Evolutionary conservation across 2,797 vertebrate species (phyloP).

Genomic region (Tauraco hartlaubi): DNA sequence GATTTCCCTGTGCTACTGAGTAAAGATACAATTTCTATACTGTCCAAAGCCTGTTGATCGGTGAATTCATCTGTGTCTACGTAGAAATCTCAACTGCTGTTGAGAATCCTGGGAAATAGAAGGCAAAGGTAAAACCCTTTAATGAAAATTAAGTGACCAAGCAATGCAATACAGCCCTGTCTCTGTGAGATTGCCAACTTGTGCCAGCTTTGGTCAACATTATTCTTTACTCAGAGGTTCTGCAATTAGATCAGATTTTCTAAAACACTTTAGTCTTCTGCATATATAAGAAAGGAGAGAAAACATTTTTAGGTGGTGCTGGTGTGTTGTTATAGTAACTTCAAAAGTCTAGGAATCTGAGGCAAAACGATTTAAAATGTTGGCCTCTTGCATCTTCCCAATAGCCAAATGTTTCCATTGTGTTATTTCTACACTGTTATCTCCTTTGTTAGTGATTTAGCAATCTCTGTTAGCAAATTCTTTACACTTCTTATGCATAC

Average conservation of each 20-base stretch:
- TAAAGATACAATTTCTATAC: conserved; percentile 31
- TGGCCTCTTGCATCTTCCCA: background rate
- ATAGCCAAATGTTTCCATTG: background rate
- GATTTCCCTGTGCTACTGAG: background rate
- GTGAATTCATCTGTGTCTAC: conserved; percentile 26
- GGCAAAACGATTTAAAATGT: background rate
- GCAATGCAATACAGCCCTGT: background rate
- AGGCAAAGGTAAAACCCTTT: conserved; percentile 17
- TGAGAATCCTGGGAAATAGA: conserved; percentile 31
- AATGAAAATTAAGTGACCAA: conserved; percentile 19
- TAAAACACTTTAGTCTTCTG: background rate
- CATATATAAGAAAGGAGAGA: background rate
- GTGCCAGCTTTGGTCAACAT: conserved; percentile 34
- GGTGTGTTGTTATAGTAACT: conserved; percentile 53
- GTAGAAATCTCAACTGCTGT: conserved; percentile 10
- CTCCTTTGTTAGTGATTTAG: background rate
- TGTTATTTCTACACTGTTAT: background rate
- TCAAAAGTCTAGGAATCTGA: background rate
- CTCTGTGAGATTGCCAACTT: conserved; percentile 23
- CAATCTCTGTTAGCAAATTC: background rate
- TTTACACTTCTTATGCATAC: background rate
- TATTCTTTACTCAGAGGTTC: conserved; percentile 2
- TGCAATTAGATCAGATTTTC: conserved; percentile 36
- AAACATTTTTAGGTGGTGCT: conserved; percentile 22
- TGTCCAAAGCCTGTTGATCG: conserved; percentile 9